phyloP scores from a whole-genome alignment of 2,797 vertebrate genomes.

The Ptychobarbus kaznakovi region DNA sequence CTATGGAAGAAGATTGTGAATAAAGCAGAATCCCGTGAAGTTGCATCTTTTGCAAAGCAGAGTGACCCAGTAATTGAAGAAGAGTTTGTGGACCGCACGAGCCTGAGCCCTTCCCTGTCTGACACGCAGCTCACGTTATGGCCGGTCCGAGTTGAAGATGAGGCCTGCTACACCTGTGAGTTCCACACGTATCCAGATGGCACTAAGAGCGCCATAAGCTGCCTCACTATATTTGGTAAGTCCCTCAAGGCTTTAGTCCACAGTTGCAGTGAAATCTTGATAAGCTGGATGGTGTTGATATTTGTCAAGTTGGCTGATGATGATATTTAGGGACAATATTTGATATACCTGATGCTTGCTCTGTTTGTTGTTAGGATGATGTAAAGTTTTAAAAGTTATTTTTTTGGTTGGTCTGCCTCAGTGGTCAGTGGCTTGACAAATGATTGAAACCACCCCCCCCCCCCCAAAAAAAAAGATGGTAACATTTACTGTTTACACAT shows the following conservation, averaged over 20 bases:
- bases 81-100: conserved; percentile 70
- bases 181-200: conserved; percentile 70
- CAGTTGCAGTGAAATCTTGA: background rate
- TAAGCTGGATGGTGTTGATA: background rate
- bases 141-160: conserved; percentile 75
- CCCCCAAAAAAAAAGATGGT: background rate
- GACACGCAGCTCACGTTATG: conserved; percentile 76
- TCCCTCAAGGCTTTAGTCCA: background rate
- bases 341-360: background rate
- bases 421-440: background rate
- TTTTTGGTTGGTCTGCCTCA: background rate
- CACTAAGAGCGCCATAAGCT: conserved; percentile 71
- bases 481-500: background rate
- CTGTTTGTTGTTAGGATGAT: background rate
- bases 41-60: conserved; percentile 75
- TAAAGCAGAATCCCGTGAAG: conserved; percentile 63
- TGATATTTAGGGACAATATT: background rate
- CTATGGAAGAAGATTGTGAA: conserved; percentile 69
- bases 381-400: background rate
- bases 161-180: conserved; percentile 82
- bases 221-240: conserved; percentile 78
- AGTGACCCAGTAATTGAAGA: conserved; percentile 79
- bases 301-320: background rate
- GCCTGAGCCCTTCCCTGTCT: conserved; percentile 74
- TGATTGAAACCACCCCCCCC: background rate